A percentile compares a stretch with the other conserved stretches of the same genome.
phyloP scores from a whole-genome alignment of 2,888 invertebrate genomes.

The Cylloceria caligata region DNA sequence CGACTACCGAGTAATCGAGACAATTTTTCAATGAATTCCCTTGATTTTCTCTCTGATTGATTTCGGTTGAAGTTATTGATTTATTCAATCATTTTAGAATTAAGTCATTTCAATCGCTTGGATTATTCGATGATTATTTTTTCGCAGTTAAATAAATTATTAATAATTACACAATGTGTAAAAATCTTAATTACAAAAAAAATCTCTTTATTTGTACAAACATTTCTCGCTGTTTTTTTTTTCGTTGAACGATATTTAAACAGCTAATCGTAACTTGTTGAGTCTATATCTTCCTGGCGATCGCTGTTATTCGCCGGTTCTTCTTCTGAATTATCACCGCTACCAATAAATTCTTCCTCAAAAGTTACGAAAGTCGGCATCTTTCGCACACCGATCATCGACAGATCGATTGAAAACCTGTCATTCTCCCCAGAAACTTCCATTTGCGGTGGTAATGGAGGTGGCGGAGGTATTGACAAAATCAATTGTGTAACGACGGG shows the following conservation, averaged over 20 bases:
- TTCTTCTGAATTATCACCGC: conserved; percentile 79
- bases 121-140: no score
- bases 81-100: no score
- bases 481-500: background rate
- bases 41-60: no score
- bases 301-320: conserved; percentile 39
- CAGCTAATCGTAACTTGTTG: background rate
- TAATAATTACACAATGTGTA: no score
- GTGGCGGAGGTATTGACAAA: background rate
- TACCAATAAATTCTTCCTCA: conserved; percentile 80
- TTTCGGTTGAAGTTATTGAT: no score
- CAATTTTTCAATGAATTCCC: no score
- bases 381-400: conserved; percentile 53
- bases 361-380: conserved; percentile 74
- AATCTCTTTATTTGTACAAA: conserved; percentile 12
- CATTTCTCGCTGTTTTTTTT: background rate
- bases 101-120: no score
- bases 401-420: conserved; percentile 69
- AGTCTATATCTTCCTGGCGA: conserved; percentile 11
- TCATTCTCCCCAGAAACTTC: conserved; percentile 24
- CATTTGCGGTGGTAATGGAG: conserved; percentile 26
- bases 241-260: background rate
- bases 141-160: no score
- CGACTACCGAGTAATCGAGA: no score
- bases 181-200: background rate